phyloP scores from a whole-genome alignment of 2,797 vertebrate genomes.

The Tapera naevia region DNA sequence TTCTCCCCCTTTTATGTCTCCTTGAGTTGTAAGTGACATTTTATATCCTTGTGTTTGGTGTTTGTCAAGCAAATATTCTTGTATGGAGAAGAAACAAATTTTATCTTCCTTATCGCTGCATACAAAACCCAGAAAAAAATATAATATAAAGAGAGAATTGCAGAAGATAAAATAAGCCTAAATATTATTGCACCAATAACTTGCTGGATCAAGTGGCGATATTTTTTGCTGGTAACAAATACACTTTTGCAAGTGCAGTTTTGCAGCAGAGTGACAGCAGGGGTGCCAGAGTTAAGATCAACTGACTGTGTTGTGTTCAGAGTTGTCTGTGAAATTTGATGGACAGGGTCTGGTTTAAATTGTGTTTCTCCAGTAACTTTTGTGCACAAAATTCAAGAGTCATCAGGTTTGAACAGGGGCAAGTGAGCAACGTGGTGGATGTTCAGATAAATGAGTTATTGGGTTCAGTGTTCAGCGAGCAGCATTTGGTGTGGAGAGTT shows the following conservation, averaged over 20 bases:
- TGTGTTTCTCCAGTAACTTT: slow-evolving; percentile 1
- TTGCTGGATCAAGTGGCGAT: neutral
- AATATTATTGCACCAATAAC: neutral
- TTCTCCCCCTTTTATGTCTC: slow-evolving; percentile 22
- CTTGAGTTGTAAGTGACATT: slow-evolving; percentile 59
- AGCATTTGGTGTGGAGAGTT: slow-evolving; percentile 45
- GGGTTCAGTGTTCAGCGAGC: slow-evolving; percentile 3
- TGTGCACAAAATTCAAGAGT: neutral
- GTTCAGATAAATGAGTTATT: slow-evolving; percentile 19
- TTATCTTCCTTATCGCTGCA: neutral
- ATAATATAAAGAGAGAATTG: neutral
- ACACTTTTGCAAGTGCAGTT: neutral
- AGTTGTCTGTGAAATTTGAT: neutral
- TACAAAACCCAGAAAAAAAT: slow-evolving; percentile 11
- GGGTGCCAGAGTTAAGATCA: neutral
- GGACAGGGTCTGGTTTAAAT: slow-evolving; percentile 15
- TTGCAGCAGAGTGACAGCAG: neutral
- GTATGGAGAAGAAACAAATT: neutral
- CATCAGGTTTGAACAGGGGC: neutral
- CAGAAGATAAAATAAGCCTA: slow-evolving; percentile 2
- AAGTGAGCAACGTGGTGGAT: neutral
- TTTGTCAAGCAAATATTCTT: slow-evolving; percentile 39
- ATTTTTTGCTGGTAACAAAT: neutral
- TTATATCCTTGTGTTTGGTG: slow-evolving; percentile 48
- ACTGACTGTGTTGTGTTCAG: neutral